Conservation (phyloP, 2,797 vertebrate genomes). For the Choloepus didactylus region DNA sequence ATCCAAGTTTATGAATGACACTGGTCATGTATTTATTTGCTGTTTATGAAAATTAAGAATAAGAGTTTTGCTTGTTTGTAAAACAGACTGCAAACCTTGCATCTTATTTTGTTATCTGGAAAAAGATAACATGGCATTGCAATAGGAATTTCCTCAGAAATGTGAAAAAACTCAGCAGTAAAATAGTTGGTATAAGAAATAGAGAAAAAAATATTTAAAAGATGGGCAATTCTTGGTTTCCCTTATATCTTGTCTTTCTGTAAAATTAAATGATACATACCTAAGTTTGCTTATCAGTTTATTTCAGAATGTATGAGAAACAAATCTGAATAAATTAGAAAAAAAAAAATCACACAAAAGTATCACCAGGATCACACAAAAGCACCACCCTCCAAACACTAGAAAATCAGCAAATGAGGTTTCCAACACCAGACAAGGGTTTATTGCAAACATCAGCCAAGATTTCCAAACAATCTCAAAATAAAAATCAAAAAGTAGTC, state of each 20-base stretch:
- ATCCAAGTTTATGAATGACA: not conserved
- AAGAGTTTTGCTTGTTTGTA: not conserved
- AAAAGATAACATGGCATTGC: not conserved
- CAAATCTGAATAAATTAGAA: too few relatives aligned
- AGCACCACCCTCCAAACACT: not conserved
- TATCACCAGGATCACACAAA: not conserved
- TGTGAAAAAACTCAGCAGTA: not conserved
- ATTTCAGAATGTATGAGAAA: not conserved
- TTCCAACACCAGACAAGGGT: not conserved
- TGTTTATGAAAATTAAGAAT: not conserved
- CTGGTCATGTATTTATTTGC: not conserved
- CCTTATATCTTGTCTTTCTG: not conserved
- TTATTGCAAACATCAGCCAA: slow-evolving; percentile 14
- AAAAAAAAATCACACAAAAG: not conserved
- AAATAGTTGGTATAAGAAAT: not conserved
- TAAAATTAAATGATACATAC: not conserved
- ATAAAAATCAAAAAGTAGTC: not conserved
- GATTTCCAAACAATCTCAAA: slow-evolving; percentile 12
- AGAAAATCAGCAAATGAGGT: not conserved
- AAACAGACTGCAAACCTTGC: not conserved
- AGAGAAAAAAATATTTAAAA: not conserved
- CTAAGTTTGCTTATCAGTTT: slow-evolving; percentile 17
- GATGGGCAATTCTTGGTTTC: not conserved
- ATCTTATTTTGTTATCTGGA: not conserved
- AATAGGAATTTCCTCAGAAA: not conserved